Evolutionary conservation across 2,888 invertebrate species (phyloP), one percentile per base, ranked within the genome.

Genomic region (Colostygia pectinataria): DNA sequence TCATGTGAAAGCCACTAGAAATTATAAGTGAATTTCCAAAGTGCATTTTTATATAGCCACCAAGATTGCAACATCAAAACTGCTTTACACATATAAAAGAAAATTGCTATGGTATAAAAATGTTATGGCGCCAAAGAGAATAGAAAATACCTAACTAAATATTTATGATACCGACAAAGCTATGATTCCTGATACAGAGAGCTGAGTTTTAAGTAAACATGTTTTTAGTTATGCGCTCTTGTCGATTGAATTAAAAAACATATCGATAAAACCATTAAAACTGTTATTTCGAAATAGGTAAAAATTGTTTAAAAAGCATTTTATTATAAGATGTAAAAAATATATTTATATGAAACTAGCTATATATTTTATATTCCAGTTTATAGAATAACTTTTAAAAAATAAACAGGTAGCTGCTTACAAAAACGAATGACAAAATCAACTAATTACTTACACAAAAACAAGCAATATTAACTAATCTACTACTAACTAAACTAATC

Each of bases 101-200:
- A 7, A 23, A 29, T 20, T 23, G 29, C 13, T 28, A 13, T 4
- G 32, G 31, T 43, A 52, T 46, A 52, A 43, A 43, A 38, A 24
- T 29, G 37, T 51, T 23, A 52, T 45, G 25, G 27, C 37, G 12
- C 39, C 39, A 34, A 20, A 45, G 39, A 56, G 42, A 59, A 59
- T 50, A 34, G 54, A 23, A 45, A 49, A 14, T 37, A 27, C 24
- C 6, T 40, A 37, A 12, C 34, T 28, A 43, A 45, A 59, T 56
- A 59, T 59, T 53, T 54, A 59, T 55, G 56, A 56, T 40, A 34
- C 27, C 42, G 49, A 46, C 25, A 40, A 44, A 31, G 50, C 40
- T 43, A 49, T 45, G 55, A 49, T 53, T 52, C 25, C 10, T 34
- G 37, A 49, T 48, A 41, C 15, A 36, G 34, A 33, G 20, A 33